Evolutionary conservation across 2,888 invertebrate genomes (phyloP), one percentile per base, ranked within the genome.

Genomic region (Torymus texanus): DNA sequence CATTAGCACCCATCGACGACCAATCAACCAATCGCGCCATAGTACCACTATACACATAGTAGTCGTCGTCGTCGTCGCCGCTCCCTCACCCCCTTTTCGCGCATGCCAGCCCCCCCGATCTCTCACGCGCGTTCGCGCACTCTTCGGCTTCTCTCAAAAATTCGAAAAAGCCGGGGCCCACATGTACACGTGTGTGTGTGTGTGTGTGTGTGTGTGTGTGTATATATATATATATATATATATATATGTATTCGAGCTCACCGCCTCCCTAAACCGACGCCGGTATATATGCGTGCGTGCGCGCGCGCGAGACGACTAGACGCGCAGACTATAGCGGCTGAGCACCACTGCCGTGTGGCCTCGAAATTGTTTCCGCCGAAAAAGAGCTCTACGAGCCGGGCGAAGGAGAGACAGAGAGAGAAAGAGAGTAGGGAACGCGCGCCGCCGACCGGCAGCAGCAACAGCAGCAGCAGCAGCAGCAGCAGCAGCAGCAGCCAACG

Each of bases 301-400:
- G 18, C 21, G 29, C 13, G 75, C 73, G 41, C 41, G 41, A 41
- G 41, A 41, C 41, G 41, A 41, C 41, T 41, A 41, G 41, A 41
- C 41, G 21, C 21, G 21, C 21, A 41, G 41, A 41, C 41, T 41
- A 29, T 29, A 41, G 41, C 41, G 41, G 8, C 81, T 87, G 88
- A 86, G 86, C 87, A 80, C 85, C 87, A 24, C 87, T 88, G 86
- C 3, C 16, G 74, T 78, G 83, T 85, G 87, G 85, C 86, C 88
- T 87, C 86, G 86, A 85, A 85, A 87, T 85, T 83, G 83, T 86
- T 88, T 88, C 87, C 86, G 85, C 84, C 85, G 85, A 86, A 85
- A 85, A 84, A 84, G 83, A 82, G 77, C 78, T 79, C 80, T 78
- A 77, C 80, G 75, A 71, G 72, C 73, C 16, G 41, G 24, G 11